A percentile compares a stretch with the other conserved stretches of the same genome.
Evolutionary conservation across 1,140 invertebrate species (phyloP).

Genomic region (Doryteuthis pealeii): DNA sequence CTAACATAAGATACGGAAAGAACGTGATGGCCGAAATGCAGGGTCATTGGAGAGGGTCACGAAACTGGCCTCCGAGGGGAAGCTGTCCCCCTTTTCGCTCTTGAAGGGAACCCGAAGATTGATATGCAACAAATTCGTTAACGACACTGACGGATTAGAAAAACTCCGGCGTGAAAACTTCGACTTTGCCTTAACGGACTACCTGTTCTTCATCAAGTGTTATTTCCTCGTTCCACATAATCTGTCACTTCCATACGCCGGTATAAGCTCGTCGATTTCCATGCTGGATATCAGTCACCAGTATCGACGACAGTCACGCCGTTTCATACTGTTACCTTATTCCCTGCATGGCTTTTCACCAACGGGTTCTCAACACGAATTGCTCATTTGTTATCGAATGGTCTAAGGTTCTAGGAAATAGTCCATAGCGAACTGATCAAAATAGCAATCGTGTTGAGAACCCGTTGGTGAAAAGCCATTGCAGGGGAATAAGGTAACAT

Average conservation of each 20-base stretch:
- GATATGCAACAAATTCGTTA: background rate
- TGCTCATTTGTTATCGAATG: background rate
- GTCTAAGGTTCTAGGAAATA: too few species aligned
- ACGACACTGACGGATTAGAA: background rate
- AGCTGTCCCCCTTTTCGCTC: background rate
- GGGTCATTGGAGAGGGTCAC: background rate
- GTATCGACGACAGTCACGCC: background rate
- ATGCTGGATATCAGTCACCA: background rate
- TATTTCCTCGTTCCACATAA: background rate
- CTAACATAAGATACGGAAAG: background rate
- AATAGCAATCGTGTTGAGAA: too few species aligned
- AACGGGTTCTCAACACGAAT: too few species aligned
- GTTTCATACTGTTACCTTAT: too few species aligned
- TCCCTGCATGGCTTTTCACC: conserved; percentile 9
- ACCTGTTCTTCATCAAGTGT: background rate
- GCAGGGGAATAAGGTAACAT: background rate
- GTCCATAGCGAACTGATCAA: too few species aligned
- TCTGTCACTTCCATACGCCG: background rate
- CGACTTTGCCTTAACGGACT: background rate
- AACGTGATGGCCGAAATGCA: background rate
- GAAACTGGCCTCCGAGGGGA: background rate
- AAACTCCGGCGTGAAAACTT: background rate
- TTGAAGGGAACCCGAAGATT: background rate
- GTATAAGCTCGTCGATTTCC: background rate
- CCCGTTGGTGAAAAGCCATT: background rate